Evolutionary conservation across 2,888 invertebrate species (phyloP).

Genomic region (Lysandra bellargus): DNA sequence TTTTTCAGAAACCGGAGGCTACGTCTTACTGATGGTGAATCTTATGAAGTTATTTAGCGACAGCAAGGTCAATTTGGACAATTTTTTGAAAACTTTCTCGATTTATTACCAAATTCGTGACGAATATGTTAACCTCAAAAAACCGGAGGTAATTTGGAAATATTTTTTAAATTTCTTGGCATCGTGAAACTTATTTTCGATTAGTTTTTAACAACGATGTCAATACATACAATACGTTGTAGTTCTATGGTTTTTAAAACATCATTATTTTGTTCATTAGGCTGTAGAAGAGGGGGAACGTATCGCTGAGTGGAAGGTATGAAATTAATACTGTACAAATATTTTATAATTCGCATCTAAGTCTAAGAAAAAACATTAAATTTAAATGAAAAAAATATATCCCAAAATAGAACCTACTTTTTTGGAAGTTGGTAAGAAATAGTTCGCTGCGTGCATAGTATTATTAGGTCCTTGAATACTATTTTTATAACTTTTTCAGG

Average conservation of each 20-base stretch:
- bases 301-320: background rate
- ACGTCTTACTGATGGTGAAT: background rate
- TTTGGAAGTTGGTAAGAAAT: no score
- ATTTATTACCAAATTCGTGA: constrained; percentile 34
- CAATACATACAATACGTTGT: no score
- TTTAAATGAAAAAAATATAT: no score
- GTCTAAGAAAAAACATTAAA: no score
- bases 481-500: background rate
- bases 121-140: constrained; percentile 33
- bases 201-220: background rate
- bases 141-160: constrained; percentile 30
- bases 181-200: no score
- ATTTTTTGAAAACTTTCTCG: constrained; percentile 25
- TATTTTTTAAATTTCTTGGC: no score
- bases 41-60: constrained; percentile 24
- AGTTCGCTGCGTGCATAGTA: no score
- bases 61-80: background rate
- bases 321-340: background rate
- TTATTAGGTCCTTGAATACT: no score
- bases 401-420: no score
- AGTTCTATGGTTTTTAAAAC: background rate
- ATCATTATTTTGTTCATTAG: background rate
- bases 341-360: no score
- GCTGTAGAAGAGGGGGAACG: constrained; percentile 21
- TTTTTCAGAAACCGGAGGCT: background rate